phyloP scores from a whole-genome alignment of 1,140 invertebrate species.

The Acromyrmex echinatior region DNA sequence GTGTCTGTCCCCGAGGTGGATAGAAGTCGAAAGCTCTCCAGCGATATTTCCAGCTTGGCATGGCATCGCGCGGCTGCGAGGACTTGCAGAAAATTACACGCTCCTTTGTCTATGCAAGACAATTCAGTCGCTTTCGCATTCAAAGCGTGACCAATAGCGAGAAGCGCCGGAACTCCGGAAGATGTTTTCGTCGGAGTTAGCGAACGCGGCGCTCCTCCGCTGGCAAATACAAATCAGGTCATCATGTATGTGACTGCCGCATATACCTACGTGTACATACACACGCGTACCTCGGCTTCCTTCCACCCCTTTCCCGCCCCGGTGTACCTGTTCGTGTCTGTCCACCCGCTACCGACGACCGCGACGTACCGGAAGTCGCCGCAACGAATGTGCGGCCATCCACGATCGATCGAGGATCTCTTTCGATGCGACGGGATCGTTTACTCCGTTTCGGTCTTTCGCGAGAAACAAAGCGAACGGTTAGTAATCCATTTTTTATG shows the following conservation, averaged over 20 bases:
- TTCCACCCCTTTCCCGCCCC: background rate
- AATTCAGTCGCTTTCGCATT: slow-evolving; percentile 72
- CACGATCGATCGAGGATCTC: slow-evolving; percentile 63
- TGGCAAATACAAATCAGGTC: slow-evolving; percentile 75
- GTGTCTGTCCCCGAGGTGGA: background rate
- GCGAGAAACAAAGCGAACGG: background rate
- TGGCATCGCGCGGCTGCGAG: background rate
- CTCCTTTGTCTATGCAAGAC: slow-evolving; percentile 72
- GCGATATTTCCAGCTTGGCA: slow-evolving; percentile 35
- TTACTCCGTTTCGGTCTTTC: slow-evolving; percentile 30
- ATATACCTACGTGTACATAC: background rate
- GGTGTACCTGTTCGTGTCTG: slow-evolving; percentile 60
- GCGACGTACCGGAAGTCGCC: slow-evolving; percentile 48
- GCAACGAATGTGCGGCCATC: slow-evolving; percentile 57
- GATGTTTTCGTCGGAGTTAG: slow-evolving; percentile 76
- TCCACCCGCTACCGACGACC: slow-evolving; percentile 17
- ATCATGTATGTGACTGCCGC: slow-evolving; percentile 16
- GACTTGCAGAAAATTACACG: slow-evolving; percentile 66
- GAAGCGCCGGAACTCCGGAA: slow-evolving; percentile 66
- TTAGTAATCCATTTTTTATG: background rate
- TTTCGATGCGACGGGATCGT: slow-evolving; percentile 20
- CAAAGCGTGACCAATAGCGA: slow-evolving; percentile 68
- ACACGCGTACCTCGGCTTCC: background rate
- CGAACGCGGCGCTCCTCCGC: slow-evolving; percentile 61
- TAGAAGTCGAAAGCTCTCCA: slow-evolving; percentile 8